Evolutionary conservation across 2,888 invertebrate genomes (phyloP).

Genomic region (Mesorhabditis spiculigera): DNA sequence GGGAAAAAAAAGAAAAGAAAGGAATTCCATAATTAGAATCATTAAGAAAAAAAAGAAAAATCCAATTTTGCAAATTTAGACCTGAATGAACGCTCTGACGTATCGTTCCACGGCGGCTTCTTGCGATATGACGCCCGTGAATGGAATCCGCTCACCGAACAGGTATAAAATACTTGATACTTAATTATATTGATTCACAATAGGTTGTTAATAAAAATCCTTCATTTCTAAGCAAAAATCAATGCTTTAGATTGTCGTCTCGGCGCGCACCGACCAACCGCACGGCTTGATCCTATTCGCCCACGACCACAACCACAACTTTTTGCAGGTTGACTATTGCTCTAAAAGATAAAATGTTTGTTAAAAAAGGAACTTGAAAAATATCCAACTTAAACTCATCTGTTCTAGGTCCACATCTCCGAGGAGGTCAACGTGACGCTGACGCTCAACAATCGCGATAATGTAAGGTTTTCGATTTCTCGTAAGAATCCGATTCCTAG

Average conservation of each 20-base stretch:
- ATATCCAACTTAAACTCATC: not conserved
- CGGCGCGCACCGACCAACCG: slow-evolving; percentile 46
- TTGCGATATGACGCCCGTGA: slow-evolving; percentile 36
- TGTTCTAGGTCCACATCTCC: slow-evolving; percentile 38
- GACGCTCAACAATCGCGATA: slow-evolving; percentile 40
- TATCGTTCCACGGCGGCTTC: slow-evolving; percentile 47
- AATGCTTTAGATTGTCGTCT: slow-evolving; percentile 28
- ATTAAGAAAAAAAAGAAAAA: not conserved
- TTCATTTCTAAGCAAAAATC: no score
- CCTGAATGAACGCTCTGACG: slow-evolving; percentile 39
- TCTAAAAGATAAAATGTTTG: not conserved
- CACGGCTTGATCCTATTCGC: slow-evolving; percentile 46
- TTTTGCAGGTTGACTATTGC: slow-evolving; percentile 35
- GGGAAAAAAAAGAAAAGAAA: no score
- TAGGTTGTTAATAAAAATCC: no score
- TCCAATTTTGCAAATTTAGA: slow-evolving; percentile 24
- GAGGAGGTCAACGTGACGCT: slow-evolving; percentile 46
- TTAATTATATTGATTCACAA: no score
- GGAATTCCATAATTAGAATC: no score
- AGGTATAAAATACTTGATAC: slow-evolving; percentile 3
- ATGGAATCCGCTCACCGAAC: slow-evolving; percentile 23
- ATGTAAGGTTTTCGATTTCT: slow-evolving; percentile 8
- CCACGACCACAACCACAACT: slow-evolving; percentile 52
- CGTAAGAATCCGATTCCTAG: not conserved
- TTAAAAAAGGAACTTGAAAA: not conserved